Conservation (phyloP, 2,888 invertebrate species). For the Diloba caeruleocephala region DNA sequence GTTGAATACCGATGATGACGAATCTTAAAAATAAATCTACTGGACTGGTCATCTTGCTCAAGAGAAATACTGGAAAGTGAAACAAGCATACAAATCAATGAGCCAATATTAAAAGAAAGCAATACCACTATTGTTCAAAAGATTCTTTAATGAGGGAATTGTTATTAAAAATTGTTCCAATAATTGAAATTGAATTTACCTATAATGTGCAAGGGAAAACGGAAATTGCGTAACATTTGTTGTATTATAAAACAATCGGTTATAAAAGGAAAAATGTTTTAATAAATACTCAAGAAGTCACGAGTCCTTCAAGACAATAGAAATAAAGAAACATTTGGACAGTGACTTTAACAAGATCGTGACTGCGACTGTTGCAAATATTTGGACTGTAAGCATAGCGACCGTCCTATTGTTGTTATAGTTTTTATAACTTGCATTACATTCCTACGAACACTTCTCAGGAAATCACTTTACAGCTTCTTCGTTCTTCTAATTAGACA, state of each 20-base stretch:
- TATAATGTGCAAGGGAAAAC: slow-evolving; percentile 10
- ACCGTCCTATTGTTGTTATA: slow-evolving; percentile 7
- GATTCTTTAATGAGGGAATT: neutral
- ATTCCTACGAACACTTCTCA: neutral
- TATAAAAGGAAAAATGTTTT: slow-evolving; percentile 40
- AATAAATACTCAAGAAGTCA: slow-evolving; percentile 42
- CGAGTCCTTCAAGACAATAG: slow-evolving; percentile 26
- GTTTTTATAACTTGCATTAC: neutral
- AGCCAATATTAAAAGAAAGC: slow-evolving; percentile 56
- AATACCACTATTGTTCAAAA: slow-evolving; percentile 14
- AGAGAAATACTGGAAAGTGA: slow-evolving; percentile 43
- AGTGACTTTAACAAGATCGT: slow-evolving; percentile 35
- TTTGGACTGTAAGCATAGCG: slow-evolving; percentile 12
- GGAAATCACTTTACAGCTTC: neutral
- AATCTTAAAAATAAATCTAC: slow-evolving; percentile 3
- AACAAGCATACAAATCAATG: slow-evolving; percentile 45
- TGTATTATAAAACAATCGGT: slow-evolving; percentile 33
- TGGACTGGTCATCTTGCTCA: slow-evolving; percentile 12
- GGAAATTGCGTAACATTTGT: slow-evolving; percentile 26
- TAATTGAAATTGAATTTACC: slow-evolving; percentile 16
- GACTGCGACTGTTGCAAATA: slow-evolving; percentile 38
- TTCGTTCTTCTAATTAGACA: no score
- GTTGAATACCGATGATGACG: neutral
- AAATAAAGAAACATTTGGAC: slow-evolving; percentile 26
- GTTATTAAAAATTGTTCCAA: slow-evolving; percentile 2